These are phyloP conservation scores for Lepidostoma basale DNA, from an alignment of 1,140 invertebrate genomes.

Conservation along the genomic window DNA sequence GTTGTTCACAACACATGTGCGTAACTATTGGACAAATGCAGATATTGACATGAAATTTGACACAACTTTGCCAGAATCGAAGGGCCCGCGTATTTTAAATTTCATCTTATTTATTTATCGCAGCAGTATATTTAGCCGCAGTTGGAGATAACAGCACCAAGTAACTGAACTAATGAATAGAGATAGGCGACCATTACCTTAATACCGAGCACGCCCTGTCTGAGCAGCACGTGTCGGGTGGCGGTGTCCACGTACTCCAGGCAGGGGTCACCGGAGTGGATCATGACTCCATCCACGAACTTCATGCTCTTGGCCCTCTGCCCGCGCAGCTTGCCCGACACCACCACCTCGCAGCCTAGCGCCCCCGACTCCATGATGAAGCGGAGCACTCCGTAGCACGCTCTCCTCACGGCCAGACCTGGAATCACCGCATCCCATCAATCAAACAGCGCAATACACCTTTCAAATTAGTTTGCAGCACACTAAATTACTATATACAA, in stretches of 20 bases:
- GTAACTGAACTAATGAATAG: not conserved
- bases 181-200: constrained; percentile 62
- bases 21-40: no score
- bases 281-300: constrained; percentile 99
- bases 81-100: no score
- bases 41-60: no score
- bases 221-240: constrained; percentile 94
- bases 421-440: no score
- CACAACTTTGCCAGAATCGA: no score
- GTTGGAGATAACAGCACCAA: no score
- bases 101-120: no score
- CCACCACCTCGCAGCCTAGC: constrained; percentile 96
- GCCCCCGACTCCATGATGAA: constrained; percentile 99
- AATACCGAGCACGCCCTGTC: constrained; percentile 91
- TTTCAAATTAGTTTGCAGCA: not conserved
- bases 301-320: constrained; percentile 99
- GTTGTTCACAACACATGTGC: no score
- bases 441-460: not conserved
- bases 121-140: no score
- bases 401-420: constrained; percentile 76
- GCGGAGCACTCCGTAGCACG: constrained; percentile 97
- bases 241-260: constrained; percentile 99
- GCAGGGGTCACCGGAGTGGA: constrained; percentile 98
- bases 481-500: not conserved
- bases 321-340: constrained; percentile 97